Percentiles rank a stretch among this genome's conserved stretches.
Evolutionary conservation across 2,113 vertebrate species (phyloP).

Genomic region (Bubo bubo): DNA sequence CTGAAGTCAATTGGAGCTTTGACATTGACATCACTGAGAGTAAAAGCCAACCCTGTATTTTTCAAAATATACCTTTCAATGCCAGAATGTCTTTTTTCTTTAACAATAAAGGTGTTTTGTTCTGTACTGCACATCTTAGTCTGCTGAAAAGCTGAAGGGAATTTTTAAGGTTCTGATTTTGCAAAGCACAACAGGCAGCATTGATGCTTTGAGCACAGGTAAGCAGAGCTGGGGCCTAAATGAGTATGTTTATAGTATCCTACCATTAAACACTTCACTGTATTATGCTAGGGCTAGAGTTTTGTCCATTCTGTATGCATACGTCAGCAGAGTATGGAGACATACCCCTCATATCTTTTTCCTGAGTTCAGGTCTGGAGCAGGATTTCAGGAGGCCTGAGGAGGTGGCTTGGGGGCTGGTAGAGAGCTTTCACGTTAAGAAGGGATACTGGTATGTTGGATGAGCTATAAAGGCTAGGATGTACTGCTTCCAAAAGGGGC

Average conservation of each 20-base stretch:
- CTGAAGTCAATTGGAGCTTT: conserved; percentile 51
- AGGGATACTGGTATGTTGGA: background rate
- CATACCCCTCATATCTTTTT: background rate
- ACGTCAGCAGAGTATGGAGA: background rate
- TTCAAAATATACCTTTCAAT: conserved; percentile 45
- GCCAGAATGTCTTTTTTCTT: background rate
- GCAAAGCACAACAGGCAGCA: background rate
- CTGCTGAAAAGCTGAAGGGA: background rate
- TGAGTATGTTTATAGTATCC: background rate
- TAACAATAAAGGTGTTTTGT: conserved; percentile 21
- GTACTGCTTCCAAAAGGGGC: background rate
- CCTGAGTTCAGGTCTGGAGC: background rate
- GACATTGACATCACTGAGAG: conserved; percentile 26
- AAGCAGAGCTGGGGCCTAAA: background rate
- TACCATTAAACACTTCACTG: background rate
- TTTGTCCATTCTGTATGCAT: background rate
- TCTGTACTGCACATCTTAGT: background rate
- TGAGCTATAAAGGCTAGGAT: background rate
- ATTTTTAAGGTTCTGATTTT: background rate
- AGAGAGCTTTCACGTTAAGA: background rate
- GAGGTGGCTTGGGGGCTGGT: background rate
- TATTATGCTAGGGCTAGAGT: background rate
- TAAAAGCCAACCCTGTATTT: conserved; percentile 10
- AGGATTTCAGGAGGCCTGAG: background rate
- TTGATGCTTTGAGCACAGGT: background rate